phyloP scores from a whole-genome alignment of 2,113 vertebrate genomes.

The Toxotes jaculatrix region DNA sequence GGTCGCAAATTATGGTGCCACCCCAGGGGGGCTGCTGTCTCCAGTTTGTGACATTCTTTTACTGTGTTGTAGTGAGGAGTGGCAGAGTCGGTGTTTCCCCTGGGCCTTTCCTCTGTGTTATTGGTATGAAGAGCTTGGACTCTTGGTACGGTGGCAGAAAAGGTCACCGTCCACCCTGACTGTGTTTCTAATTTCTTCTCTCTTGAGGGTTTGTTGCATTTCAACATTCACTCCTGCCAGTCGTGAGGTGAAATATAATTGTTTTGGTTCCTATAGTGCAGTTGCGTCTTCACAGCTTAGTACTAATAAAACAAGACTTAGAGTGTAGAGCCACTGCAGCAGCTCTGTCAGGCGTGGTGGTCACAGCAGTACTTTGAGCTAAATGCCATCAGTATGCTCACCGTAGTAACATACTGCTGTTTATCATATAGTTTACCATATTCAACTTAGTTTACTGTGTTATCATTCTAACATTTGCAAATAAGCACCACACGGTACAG shows the following conservation, averaged over 20 bases:
- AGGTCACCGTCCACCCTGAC: background rate
- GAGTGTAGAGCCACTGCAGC: background rate
- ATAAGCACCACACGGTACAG: background rate
- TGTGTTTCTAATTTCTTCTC: background rate
- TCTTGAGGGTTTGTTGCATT: background rate
- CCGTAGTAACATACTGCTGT: too few relatives aligned
- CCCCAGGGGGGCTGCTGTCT: slow-evolving; percentile 6
- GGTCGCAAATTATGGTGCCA: slow-evolving; percentile 33
- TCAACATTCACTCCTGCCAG: background rate
- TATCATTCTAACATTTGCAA: too few relatives aligned
- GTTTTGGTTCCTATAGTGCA: background rate
- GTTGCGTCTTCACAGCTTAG: background rate
- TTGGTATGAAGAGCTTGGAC: background rate
- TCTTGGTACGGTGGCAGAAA: slow-evolving; percentile 8
- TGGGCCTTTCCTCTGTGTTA: background rate
- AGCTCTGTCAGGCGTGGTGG: too few relatives aligned
- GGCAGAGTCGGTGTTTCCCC: background rate
- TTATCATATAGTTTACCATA: too few relatives aligned
- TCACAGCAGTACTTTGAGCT: too few relatives aligned
- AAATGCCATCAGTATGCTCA: too few relatives aligned
- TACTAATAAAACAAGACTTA: too few relatives aligned
- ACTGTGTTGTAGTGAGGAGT: slow-evolving; percentile 2
- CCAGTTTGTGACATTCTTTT: slow-evolving; percentile 18
- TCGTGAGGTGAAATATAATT: background rate
- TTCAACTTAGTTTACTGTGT: too few relatives aligned